Conservation (phyloP, 1,140 invertebrate species). For the Pristionchus pacificus region DNA sequence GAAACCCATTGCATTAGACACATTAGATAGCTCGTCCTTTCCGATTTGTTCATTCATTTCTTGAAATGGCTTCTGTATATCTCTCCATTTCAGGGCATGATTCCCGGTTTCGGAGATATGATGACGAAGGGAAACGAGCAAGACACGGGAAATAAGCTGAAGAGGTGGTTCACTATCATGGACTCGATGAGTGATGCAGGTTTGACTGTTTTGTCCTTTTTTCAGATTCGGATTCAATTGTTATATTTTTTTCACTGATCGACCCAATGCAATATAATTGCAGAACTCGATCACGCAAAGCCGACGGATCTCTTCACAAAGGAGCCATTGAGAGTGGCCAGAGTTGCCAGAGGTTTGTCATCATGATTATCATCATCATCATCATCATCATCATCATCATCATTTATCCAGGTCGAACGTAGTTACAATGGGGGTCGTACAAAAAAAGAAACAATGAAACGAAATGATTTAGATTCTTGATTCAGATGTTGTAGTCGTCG, state of each 20-base stretch:
- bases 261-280: too few relatives aligned
- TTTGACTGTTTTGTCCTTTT: constrained; percentile 45
- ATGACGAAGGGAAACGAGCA: constrained; percentile 97
- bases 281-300: constrained; percentile 88
- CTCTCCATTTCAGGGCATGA: constrained; percentile 75
- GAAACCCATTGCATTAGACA: not conserved
- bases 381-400: too few relatives aligned
- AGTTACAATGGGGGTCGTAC: too few relatives aligned
- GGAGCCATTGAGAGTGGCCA: constrained; percentile 74
- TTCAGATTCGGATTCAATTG: not conserved
- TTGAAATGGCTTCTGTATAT: too few relatives aligned
- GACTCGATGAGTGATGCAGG: constrained; percentile 97
- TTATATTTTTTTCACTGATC: constrained; percentile 23
- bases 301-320: constrained; percentile 93
- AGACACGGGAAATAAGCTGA: constrained; percentile 92
- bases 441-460: too few relatives aligned
- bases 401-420: too few relatives aligned
- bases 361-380: too few relatives aligned
- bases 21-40: not conserved
- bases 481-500: too few relatives aligned
- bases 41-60: constrained; percentile 1
- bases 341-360: constrained; percentile 75
- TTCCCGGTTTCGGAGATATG: constrained; percentile 97
- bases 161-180: constrained; percentile 99
- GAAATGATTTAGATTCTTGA: too few relatives aligned